phyloP scores from a whole-genome alignment of 1,140 invertebrate genomes.

The Drosophila bocqueti region DNA sequence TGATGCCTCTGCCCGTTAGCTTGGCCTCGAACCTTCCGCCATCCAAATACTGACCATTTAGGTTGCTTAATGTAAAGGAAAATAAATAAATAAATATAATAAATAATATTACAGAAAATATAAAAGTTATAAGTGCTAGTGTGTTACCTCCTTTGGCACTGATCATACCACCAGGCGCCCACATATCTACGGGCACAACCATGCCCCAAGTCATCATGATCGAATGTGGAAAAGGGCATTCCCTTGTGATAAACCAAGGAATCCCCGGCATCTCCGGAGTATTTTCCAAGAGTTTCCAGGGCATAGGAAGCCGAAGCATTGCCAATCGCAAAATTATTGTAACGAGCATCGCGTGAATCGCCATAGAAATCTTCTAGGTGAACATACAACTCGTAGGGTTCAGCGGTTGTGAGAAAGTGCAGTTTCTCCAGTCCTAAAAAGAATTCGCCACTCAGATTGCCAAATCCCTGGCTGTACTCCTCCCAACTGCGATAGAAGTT shows the following conservation, averaged over 20 bases:
- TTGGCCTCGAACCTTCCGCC: slow-evolving; percentile 60
- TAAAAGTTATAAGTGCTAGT: neutral
- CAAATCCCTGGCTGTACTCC: slow-evolving; percentile 89
- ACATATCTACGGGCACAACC: slow-evolving; percentile 88
- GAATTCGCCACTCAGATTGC: slow-evolving; percentile 88
- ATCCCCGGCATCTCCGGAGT: slow-evolving; percentile 65
- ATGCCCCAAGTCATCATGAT: slow-evolving; percentile 87
- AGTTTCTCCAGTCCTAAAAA: slow-evolving; percentile 88
- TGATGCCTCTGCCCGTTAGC: slow-evolving; percentile 65
- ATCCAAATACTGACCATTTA: slow-evolving; percentile 65
- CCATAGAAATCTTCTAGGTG: slow-evolving; percentile 88
- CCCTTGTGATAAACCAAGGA: slow-evolving; percentile 56
- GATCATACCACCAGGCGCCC: slow-evolving; percentile 89
- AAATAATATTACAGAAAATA: too few relatives aligned
- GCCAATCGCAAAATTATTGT: slow-evolving; percentile 88
- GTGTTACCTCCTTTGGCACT: slow-evolving; percentile 70
- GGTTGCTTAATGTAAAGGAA: slow-evolving; percentile 40
- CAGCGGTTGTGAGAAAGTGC: slow-evolving; percentile 86
- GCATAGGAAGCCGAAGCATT: slow-evolving; percentile 88
- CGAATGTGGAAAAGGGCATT: slow-evolving; percentile 65
- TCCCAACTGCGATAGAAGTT: slow-evolving; percentile 88
- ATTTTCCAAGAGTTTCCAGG: slow-evolving; percentile 87
- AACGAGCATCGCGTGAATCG: slow-evolving; percentile 87
- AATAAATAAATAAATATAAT: too few relatives aligned
- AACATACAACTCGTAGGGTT: slow-evolving; percentile 88